phyloP scores from a whole-genome alignment of 2,113 vertebrate species.

The Pygoscelis antarcticus region DNA sequence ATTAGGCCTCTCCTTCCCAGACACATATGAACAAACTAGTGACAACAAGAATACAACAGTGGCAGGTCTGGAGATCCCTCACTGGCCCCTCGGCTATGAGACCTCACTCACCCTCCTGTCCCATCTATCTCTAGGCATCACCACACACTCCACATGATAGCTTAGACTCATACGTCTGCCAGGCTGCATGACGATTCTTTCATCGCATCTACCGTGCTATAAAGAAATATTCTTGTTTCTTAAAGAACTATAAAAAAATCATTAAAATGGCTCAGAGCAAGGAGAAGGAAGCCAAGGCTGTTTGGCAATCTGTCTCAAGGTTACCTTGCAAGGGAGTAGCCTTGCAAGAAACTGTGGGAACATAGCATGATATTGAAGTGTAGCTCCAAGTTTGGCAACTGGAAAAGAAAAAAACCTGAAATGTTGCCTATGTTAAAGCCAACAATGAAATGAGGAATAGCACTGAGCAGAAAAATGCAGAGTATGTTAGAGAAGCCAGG shows the following conservation, averaged over 20 bases:
- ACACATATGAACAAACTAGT: not conserved
- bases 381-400: not conserved
- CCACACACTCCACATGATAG: not conserved
- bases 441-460: not conserved
- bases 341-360: not conserved
- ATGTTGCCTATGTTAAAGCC: not conserved
- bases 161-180: not conserved
- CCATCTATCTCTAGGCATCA: not conserved
- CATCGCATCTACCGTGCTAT: not conserved
- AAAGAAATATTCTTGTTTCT: not conserved
- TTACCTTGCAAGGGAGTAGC: not conserved
- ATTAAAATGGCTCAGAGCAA: not conserved
- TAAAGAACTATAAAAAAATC: not conserved
- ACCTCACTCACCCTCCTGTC: not conserved
- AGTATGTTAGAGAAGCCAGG: not conserved
- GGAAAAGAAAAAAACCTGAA: not conserved
- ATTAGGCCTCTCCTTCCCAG: not conserved
- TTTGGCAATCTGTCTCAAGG: not conserved
- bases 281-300: not conserved
- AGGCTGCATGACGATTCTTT: not conserved
- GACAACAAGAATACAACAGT: not conserved
- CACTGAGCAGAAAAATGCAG: not conserved
- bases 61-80: not conserved
- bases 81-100: not conserved
- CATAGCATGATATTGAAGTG: not conserved